These are phyloP conservation scores for Craseonycteris thonglongyai DNA, from an alignment of 2,113 vertebrate genomes.

Conservation along the genomic window DNA sequence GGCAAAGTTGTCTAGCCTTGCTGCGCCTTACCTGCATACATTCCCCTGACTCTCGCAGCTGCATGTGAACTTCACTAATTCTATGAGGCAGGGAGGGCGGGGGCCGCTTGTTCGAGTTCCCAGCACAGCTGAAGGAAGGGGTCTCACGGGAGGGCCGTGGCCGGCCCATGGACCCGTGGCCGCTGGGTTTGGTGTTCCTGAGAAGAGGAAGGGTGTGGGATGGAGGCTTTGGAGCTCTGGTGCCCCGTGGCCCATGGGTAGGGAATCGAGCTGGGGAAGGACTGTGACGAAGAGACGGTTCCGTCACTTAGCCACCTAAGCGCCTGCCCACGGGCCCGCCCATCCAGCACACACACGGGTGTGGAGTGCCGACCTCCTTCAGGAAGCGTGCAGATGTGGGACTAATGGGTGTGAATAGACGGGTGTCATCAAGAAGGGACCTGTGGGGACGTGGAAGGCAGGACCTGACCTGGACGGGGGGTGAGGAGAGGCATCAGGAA, in stretches of 20 bases:
- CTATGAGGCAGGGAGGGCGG: background rate
- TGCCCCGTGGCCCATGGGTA: background rate
- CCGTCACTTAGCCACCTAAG: background rate
- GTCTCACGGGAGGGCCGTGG: background rate
- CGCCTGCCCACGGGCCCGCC: too few relatives aligned
- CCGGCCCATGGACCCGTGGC: background rate
- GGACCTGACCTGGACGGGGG: background rate
- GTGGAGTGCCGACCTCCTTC: background rate
- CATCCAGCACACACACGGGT: rapidly evolving
- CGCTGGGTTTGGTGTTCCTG: background rate
- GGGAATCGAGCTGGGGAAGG: background rate
- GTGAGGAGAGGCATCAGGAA: background rate
- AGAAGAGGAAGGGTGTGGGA: background rate
- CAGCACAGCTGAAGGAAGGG: background rate
- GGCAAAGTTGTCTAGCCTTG: background rate
- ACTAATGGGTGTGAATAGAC: background rate
- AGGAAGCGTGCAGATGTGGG: background rate
- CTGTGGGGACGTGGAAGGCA: background rate
- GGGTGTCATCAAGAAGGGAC: background rate
- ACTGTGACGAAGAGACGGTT: background rate
- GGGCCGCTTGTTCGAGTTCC: background rate
- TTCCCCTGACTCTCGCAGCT: background rate
- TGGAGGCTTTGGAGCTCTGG: background rate
- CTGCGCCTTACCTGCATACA: background rate
- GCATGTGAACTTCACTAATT: background rate